Evolutionary conservation across 2,113 vertebrate species (phyloP).

Genomic region (Saimiri boliviensis): DNA sequence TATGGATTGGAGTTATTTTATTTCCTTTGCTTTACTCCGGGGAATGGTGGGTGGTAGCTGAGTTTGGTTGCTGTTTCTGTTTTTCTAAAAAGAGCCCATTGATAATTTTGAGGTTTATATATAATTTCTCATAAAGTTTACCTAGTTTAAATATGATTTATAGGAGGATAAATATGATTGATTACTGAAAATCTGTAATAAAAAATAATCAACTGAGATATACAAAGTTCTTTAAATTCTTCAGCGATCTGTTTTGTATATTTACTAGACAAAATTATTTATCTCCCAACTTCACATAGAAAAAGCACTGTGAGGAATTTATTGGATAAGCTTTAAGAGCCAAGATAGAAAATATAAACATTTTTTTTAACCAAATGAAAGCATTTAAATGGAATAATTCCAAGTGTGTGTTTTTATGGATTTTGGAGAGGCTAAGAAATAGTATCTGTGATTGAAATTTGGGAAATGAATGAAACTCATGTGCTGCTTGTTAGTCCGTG

Average conservation of each 20-base stretch:
- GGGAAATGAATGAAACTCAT: not conserved
- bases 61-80: not conserved
- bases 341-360: conserved; percentile 17
- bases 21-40: not conserved
- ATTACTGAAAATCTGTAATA: not conserved
- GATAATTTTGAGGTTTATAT: not conserved
- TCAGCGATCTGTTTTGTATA: not conserved
- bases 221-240: conserved; percentile 36
- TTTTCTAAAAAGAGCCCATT: not conserved
- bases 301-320: conserved; percentile 40
- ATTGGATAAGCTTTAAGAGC: conserved; percentile 20
- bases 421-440: conserved; percentile 11
- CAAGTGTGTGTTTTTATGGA: conserved; percentile 6
- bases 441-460: not conserved
- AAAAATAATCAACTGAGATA: not conserved
- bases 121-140: not conserved
- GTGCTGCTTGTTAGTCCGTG: not conserved
- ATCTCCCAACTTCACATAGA: not conserved
- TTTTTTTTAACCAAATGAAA: not conserved
- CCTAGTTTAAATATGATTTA: not conserved
- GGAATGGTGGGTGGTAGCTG: not conserved
- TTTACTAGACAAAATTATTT: conserved; percentile 34
- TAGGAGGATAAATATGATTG: not conserved
- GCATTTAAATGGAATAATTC: conserved; percentile 20
- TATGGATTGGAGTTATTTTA: not conserved